These are phyloP conservation scores for Hirudinaria manillensis DNA, from an alignment of 2,888 invertebrate genomes.

Conservation along the genomic window DNA sequence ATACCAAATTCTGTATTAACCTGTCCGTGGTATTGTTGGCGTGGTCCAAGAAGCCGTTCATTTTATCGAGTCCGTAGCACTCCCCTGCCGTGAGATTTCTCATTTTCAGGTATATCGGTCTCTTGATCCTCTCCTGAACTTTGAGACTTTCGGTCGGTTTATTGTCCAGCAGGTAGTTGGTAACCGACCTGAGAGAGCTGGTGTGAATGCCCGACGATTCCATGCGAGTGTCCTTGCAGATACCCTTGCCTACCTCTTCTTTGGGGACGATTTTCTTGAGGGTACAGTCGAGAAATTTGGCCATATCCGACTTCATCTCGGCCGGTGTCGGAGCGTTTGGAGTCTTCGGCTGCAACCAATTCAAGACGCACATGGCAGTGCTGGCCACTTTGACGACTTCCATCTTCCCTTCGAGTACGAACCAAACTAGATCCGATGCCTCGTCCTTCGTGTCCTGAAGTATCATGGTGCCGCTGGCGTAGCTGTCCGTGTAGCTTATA, in stretches of 20 bases:
- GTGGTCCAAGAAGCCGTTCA: background rate
- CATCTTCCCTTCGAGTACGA: conserved; percentile 21
- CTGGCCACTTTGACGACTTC: conserved; percentile 26
- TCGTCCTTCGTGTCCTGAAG: conserved; percentile 6
- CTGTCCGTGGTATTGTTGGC: conserved; percentile 13
- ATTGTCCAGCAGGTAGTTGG: background rate
- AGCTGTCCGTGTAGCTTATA: conserved; percentile 27
- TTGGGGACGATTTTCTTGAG: background rate
- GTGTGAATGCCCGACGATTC: background rate
- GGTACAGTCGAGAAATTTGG: conserved; percentile 1
- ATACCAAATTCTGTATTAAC: background rate
- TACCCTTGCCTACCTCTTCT: background rate
- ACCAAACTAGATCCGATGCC: conserved; percentile 18
- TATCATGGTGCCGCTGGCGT: conserved; percentile 23
- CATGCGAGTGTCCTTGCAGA: background rate
- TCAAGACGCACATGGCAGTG: too few relatives aligned
- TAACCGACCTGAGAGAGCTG: background rate
- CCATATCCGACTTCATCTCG: background rate
- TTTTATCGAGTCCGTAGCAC: conserved; percentile 27
- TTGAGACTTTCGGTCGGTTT: background rate
- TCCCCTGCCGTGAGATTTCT: conserved; percentile 19
- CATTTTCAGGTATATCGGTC: conserved; percentile 16
- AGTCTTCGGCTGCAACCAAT: background rate
- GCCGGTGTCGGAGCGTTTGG: background rate
- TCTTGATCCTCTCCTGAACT: background rate